These are phyloP conservation scores for Seladonia tumulorum DNA, from an alignment of 2,888 invertebrate genomes.

Conservation along the genomic window DNA sequence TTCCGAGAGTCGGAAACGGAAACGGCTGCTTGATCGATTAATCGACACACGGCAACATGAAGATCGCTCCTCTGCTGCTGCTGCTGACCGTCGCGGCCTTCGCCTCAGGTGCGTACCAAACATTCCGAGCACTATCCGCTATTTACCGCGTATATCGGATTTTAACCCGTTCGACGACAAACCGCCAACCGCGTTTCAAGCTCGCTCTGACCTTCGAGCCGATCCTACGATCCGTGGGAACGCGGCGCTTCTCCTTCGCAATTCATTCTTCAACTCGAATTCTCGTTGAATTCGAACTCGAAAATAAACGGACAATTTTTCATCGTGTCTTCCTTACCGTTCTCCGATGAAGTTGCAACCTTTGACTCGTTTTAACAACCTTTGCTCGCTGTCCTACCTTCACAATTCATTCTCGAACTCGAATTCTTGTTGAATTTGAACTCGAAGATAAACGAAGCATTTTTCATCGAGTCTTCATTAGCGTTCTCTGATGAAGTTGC, in stretches of 20 bases:
- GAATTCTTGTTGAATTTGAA: no score
- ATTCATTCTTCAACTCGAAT: no score
- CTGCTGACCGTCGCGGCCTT: conserved; percentile 85
- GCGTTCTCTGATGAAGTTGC: not conserved
- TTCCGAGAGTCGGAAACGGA: conserved; percentile 80
- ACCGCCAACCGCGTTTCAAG: not conserved
- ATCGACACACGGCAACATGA: conserved; percentile 82
- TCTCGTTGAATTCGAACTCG: no score
- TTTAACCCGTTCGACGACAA: not conserved
- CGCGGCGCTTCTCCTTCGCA: not conserved
- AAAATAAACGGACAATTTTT: no score
- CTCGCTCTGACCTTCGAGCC: not conserved
- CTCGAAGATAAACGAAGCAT: no score
- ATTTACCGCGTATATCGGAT: not conserved
- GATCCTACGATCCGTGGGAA: not conserved
- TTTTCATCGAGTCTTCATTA: not conserved
- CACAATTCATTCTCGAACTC: no score
- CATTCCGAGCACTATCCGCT: not conserved
- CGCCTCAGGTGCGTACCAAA: conserved; percentile 85
- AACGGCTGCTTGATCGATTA: conserved; percentile 75
- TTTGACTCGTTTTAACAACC: no score
- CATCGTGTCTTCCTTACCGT: no score
- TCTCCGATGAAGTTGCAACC: no score
- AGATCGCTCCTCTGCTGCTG: conserved; percentile 85
- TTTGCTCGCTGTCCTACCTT: no score